phyloP scores from a whole-genome alignment of 2,797 vertebrate species.

The Halcyon smyrnensis region DNA sequence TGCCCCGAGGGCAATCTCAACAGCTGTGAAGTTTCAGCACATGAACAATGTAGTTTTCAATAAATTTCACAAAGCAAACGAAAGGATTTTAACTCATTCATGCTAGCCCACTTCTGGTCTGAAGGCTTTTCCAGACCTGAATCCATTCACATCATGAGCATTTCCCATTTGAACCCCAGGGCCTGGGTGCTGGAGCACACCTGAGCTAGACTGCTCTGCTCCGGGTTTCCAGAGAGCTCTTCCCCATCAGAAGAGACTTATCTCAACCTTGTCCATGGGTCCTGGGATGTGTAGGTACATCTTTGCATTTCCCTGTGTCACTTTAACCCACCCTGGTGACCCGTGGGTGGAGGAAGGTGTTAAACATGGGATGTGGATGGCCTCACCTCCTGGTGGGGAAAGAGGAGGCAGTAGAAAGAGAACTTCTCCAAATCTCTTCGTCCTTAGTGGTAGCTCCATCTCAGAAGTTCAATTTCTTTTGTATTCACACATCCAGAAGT shows the following conservation, averaged over 20 bases:
- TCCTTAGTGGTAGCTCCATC: background rate
- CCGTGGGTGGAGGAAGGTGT: background rate
- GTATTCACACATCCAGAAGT: background rate
- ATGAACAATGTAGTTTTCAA: slow-evolving; percentile 58
- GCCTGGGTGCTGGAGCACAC: background rate
- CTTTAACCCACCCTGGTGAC: background rate
- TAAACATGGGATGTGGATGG: background rate
- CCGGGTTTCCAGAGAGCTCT: background rate
- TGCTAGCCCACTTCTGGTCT: background rate
- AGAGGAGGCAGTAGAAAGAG: background rate
- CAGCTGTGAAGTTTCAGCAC: slow-evolving; percentile 64
- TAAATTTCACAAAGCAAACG: background rate
- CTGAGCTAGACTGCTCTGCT: background rate
- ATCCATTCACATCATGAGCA: accelerated
- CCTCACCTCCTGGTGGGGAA: background rate
- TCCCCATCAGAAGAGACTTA: background rate
- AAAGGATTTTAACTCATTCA: slow-evolving; percentile 58
- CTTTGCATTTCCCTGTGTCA: background rate
- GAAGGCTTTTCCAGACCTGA: background rate
- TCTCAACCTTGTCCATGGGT: background rate
- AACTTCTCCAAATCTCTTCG: background rate
- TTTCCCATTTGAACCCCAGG: background rate
- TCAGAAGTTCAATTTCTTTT: background rate
- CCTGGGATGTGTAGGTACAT: background rate
- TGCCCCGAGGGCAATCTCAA: slow-evolving; percentile 43